Evolutionary conservation across 2,888 invertebrate species (phyloP), one percentile per base, ranked within the genome.

Genomic region (Macaria notata): DNA sequence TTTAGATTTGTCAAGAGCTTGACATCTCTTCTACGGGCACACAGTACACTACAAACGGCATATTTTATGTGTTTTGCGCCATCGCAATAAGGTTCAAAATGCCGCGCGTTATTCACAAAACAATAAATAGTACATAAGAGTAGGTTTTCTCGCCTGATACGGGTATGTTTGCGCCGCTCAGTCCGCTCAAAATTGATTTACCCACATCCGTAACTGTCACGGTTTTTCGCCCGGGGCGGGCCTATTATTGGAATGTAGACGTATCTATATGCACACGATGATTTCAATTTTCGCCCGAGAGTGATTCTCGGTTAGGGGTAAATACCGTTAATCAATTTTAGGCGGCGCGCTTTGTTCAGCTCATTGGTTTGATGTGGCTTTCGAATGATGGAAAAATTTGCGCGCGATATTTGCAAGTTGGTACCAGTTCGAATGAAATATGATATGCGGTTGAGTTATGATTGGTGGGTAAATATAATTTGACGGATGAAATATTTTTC

Each of bases 151-250:
- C 68, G 73, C 74, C 69, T 85, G 86, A 88, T 86, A 81, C 72
- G 84, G 85, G 87, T 84, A 74, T 82, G 84, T 86, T 84, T 82
- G 80, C 78, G 70, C 77, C 73, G 49, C 49, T 5, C 30, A 30
- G 48, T 39, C 31, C 42, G 75, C 75, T 74, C 71, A 68, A 79
- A 84, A 86, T 85, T 84, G 85, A 86, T 86, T 86, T 81, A 83
- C 86, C 85, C 87, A 86, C 82, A 86, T 87, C 84, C 80, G 82
- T 84, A 81, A 80, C 83, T 80, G 85, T 85, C 85, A 83, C 73
- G 73, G 70, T 79, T 80, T 85, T 84, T 79, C 72, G 74, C 72
- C 72, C 69, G 73, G 61, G 70, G 69, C 67, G 63, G 68, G 65
- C 66, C 71, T 77, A 74, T 79, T 79, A 79, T 78, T 76, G 71